Base-by-base conservation (phyloP, 2,113 vertebrate species). In the Oriolus oriolus region DNA sequence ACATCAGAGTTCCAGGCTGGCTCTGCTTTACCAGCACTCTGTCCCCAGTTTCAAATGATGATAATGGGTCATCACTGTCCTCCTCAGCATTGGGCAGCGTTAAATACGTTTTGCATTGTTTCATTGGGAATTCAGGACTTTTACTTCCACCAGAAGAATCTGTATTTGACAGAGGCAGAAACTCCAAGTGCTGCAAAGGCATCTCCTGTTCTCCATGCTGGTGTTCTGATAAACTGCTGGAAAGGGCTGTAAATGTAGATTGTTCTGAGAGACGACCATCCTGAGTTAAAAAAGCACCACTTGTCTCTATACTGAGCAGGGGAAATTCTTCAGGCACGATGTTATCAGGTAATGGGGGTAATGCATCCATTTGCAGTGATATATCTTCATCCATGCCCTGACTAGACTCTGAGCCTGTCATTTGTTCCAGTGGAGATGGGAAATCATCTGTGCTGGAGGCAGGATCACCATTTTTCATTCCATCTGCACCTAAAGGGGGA, bases 21-120 rank as follows among this genome's bases (percentile, higher is more conserved):
- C 73, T 97, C 35, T 92, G 94, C 85, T 96, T 97, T 31, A 97
- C 95, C 60, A 98, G 50, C 63, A 96, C 93, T 69, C 89, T 88
- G 56, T 98, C 79, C 18, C 93, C 97, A 77, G 89, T 89, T 33
- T 78, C 68, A 92, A 95, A 92, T 10, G 49, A 80, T 50, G 49
- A n/a, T 18, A 97, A 35, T 2, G 92, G 90, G 31, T 97, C 97
- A 6, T 56, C 42, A 8, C 61, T n/a, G 19, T 54, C 50, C 4
- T 93, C 52, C 33, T 69, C 59, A 31, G 26, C 6, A 20, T 3
- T 33, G 8, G 91, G 69, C 10, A 35, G 50, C 1, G 41, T 26
- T 31, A 52, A 26, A 9, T 31, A 13, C 17, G 53, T 54, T 31
- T 60, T 63, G 10, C 37, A 7, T 31, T 45, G 84, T 50, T 77